Conservation (phyloP, 1,140 invertebrate genomes). For the Drosophila watanabei region DNA sequence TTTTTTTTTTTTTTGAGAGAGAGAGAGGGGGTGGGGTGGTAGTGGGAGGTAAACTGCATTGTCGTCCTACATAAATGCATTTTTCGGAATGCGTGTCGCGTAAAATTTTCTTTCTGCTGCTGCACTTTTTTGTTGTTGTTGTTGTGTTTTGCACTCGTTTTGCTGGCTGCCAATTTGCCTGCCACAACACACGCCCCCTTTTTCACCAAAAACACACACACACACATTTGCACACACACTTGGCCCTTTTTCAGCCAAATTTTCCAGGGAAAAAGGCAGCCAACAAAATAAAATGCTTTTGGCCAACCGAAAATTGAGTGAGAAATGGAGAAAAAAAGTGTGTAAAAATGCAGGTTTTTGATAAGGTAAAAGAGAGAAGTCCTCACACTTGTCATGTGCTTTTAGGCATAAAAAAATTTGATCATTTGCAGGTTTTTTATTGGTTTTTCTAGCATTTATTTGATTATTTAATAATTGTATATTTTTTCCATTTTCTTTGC, state of each 20-base stretch:
- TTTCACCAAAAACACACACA: conserved; percentile 4
- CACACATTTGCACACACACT: not conserved
- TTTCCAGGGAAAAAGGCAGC: conserved; percentile 15
- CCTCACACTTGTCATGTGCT: conserved; percentile 21
- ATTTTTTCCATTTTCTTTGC: not conserved
- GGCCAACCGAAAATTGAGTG: conserved; percentile 32
- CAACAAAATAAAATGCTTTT: conserved; percentile 60
- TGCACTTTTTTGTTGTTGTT: conserved; percentile 25
- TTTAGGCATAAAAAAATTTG: conserved; percentile 62
- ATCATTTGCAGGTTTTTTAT: conserved; percentile 54
- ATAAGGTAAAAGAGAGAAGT: not conserved
- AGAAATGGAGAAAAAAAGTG: not conserved
- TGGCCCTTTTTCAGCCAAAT: conserved; percentile 21
- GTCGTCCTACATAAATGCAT: conserved; percentile 66
- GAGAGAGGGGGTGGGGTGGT: not conserved
- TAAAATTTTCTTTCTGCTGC: conserved; percentile 45
- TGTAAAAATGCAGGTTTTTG: not conserved
- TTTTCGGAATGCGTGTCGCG: conserved; percentile 78
- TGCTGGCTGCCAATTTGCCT: conserved; percentile 67
- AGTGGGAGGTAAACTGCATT: not conserved
- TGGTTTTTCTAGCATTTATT: not conserved
- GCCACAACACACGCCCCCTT: conserved; percentile 28
- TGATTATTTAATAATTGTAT: not conserved
- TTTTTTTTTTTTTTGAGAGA: not conserved
- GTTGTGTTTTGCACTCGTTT: conserved; percentile 9